phyloP scores from a whole-genome alignment of 2,888 invertebrate species.

The Cataglyphis cursor region DNA sequence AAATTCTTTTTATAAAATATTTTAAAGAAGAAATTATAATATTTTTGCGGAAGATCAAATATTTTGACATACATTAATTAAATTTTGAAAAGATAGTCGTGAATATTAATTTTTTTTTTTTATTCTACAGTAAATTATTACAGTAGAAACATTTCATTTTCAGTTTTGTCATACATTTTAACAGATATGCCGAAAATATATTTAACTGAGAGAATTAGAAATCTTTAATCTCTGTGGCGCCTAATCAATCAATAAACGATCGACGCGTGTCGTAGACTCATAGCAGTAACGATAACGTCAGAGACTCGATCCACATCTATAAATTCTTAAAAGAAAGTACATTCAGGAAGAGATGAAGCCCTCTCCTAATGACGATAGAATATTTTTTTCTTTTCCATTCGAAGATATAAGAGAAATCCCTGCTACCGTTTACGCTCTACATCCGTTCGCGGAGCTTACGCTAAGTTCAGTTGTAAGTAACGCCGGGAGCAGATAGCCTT shows the following conservation, averaged over 20 bases:
- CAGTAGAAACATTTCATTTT: neutral
- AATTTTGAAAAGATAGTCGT: neutral
- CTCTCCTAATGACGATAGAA: constrained; percentile 54
- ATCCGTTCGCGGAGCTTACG: constrained; percentile 67
- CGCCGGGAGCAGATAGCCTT: constrained; percentile 79
- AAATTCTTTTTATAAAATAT: neutral
- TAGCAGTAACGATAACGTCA: neutral
- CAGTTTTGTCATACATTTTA: neutral
- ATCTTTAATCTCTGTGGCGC: neutral
- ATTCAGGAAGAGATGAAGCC: constrained; percentile 8
- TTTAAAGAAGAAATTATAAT: neutral
- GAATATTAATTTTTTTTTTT: neutral
- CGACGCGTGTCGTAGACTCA: neutral
- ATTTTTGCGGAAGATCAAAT: neutral
- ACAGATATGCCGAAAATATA: neutral
- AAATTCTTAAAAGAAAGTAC: constrained; percentile 55
- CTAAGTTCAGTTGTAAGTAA: constrained; percentile 82
- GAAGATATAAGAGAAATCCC: constrained; percentile 71
- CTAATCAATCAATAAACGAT: constrained; percentile 1
- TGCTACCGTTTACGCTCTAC: constrained; percentile 60
- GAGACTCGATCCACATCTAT: constrained; percentile 53
- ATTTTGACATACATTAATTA: neutral
- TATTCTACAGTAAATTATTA: neutral
- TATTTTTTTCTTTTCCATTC: constrained; percentile 51
- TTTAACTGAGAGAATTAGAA: constrained; percentile 14